Base-by-base conservation (phyloP, 2,797 vertebrate genomes). In the Eidolon dupreanum region DNA sequence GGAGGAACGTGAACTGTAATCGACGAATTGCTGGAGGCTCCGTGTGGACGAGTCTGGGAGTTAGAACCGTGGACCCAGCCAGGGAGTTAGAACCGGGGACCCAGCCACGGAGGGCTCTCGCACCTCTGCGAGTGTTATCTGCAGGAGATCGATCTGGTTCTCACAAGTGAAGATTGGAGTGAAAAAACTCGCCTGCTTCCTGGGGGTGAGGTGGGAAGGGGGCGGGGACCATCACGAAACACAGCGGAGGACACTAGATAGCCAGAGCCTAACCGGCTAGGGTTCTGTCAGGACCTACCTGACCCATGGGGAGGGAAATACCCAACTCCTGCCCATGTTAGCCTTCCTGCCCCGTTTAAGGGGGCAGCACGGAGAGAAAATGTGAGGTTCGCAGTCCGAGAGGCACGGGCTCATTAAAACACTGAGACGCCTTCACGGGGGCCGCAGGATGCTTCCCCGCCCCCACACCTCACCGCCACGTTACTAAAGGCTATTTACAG, bases 371-470 rank as follows among this genome's bases (percentile, higher is more conserved):
- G 8, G 28, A 49, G 63, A 49, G 12, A 24, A n/a, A n/a, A 1
- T 0, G 20, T 26, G 63, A 15, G 13, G 66, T 10, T 61, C 84
- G 0, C 2, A 12, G 49, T 33, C 7, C 28, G 33, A 8, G 16
- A 36, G 55, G 36, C 36, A 3, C 8, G 4, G 31, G 43, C 75
- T 43, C 36, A 22, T 46, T 3, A 3, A 11, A 19, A 24, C 28
- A 2, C 33, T 3, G 28, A 51, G 55, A 22, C 43, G 3, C 1
- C 6, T 24, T 31, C n/a, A 0, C 0, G 3, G 16, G 16, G n/a
- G 20, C 17, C 0, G 5, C 7, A 63, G 75, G 33, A 2, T 12
- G 9, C 46, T 16, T 16, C 28, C 15, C 13, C 33, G 2, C 36
- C 10, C 46, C 20, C 28, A 28, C 49, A 3, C 31, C 59, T 24